Percentiles rank a stretch among this genome's conserved stretches.
Conservation (phyloP, 2,797 vertebrate species). For the Moxostoma hubbsi region DNA sequence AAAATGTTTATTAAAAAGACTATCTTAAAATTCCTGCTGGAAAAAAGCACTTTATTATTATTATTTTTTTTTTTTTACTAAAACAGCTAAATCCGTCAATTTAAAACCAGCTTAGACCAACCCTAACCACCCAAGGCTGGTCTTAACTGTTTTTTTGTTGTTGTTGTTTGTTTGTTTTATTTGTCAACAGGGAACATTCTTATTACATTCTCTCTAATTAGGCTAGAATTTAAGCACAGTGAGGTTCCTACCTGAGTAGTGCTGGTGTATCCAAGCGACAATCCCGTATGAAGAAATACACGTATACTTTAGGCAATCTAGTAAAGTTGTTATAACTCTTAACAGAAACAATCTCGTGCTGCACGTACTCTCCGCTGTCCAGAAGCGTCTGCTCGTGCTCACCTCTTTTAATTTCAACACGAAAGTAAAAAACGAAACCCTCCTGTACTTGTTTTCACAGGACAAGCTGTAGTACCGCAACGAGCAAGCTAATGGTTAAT, state of each 20-base stretch:
- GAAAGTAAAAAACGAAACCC: slow-evolving; percentile 1
- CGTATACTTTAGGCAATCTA: background rate
- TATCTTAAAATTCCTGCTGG: background rate
- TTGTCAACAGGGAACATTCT: background rate
- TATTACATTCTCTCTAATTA: background rate
- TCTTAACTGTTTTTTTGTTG: too few relatives aligned
- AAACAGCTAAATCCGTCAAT: too few relatives aligned
- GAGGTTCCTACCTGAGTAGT: slow-evolving; percentile 24
- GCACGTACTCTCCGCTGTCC: background rate
- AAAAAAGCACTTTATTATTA: too few relatives aligned
- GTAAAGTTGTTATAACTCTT: background rate
- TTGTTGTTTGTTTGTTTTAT: too few relatives aligned
- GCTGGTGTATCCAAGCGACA: slow-evolving; percentile 1
- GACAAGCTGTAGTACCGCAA: slow-evolving; percentile 29
- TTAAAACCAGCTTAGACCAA: too few relatives aligned
- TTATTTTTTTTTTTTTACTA: too few relatives aligned
- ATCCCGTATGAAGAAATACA: background rate
- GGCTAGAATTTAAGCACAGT: too few relatives aligned
- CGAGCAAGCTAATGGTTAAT: slow-evolving; percentile 35
- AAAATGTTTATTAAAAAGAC: background rate
- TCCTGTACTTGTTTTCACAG: slow-evolving; percentile 30
- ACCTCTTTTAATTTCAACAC: slow-evolving; percentile 27
- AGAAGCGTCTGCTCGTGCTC: slow-evolving; percentile 4
- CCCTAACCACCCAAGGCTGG: too few relatives aligned
- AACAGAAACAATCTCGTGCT: background rate